Base-by-base conservation (phyloP, 2,113 vertebrate species). In the Notarius quadriscutis region DNA sequence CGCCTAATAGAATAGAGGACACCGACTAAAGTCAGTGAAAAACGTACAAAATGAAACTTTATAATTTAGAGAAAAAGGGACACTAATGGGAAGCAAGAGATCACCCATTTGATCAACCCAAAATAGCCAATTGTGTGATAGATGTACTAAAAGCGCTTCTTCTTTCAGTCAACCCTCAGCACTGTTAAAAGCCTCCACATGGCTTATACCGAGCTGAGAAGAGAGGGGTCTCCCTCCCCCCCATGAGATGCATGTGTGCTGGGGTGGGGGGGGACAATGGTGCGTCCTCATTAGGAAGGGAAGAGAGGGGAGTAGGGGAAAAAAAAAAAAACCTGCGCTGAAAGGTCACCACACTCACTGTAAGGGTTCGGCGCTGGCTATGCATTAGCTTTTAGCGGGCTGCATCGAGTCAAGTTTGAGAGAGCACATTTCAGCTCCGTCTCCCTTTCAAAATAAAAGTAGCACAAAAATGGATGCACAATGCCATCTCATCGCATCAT, bases 371-470 rank as follows among this genome's bases (percentile, higher is more conserved):
- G 93, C 91, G 92, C 90, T 88, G 92, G 91, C 94, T 93, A 90
- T 94, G 95, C 95, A 96, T 96, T 96, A 96, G 95, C 95, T 96
- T 96, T 95, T 96, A 96, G 95, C 94, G 94, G 94, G 94, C 94
- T 94, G 92, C 93, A 95, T 95, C 92, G 95, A 96, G 95, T 96
- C 95, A 96, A 95, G 95, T 95, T 95, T 94, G 94, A 95, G 94
- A 95, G 95, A 91, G 92, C 48, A 90, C 93, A 94, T 95, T 89
- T 92, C 90, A 86, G 90, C 91, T 85, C 87, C 87, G 85, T 89
- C 90, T 94, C 93, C 94, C 55, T 58, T 83, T 87, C 92, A 93
- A 90, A 95, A 95, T 93, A 94, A 95, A 93, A 92, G 93, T 93
- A 95, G 94, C 92, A 94, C 27, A 53, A 94, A 95, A 91, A 95